Evolutionary conservation across 1,140 invertebrate genomes (phyloP), one percentile per base, ranked within the genome.

Genomic region (Archegozetes longisetosus): DNA sequence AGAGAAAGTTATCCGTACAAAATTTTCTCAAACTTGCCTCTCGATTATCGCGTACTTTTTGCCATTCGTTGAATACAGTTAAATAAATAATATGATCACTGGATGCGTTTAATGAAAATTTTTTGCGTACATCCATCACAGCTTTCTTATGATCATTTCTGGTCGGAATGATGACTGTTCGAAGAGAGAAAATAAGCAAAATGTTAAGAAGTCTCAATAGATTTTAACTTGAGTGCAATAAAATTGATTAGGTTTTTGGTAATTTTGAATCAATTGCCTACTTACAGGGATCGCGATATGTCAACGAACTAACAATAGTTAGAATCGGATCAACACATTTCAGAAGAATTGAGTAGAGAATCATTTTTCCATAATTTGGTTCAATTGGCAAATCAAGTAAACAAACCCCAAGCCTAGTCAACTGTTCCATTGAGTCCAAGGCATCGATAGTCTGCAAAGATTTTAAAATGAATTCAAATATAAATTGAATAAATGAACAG

Each of bases 251-350:
- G n/a, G n/a, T n/a, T n/a, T n/a, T n/a, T n/a, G 32, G 17, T 40
- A 40, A 9, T 40, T 40, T 40, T 9, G 17, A 40, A 40, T 40
- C 32, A 40, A 40, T n/a, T n/a, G n/a, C n/a, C n/a, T n/a, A n/a
- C 32, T 6, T 17, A 40, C 32, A 40, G 32, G 32, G 32, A 40
- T 40, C 32, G 6, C 32, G 32, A 40, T 40, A 40, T 1, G 84
- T 80, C 56, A 96, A 73, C 49, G 82, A 80, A 68, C 88, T 86
- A 12, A 89, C 88, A 52, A 98, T 85, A 0, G 90, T 96, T 24
- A 98, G 72, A 25, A 98, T 78, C 3, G 94, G 94, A 75, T 95
- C 90, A 1, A 98, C 72, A 70, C 93, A 98, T 71, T 90, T 90
- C 27, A 98, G 77, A 2, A 94, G 80, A 24, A 91, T 83, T 1